Conservation (phyloP, 2,113 vertebrate species). For the Odontesthes bonariensis region DNA sequence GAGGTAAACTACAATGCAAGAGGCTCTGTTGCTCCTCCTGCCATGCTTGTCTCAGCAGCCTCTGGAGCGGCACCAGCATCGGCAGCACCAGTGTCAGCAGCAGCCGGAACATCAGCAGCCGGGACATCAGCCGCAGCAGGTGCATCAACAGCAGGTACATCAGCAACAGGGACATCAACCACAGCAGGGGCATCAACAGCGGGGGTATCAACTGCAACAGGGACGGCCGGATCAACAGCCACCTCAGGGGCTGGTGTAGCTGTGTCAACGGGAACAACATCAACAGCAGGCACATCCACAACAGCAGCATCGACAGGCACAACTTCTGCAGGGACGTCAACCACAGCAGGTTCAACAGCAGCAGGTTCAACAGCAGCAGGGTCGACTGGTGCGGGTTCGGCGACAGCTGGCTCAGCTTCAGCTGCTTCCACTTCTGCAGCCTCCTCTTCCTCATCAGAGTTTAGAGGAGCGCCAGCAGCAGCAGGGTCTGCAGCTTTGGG, state of each 20-base stretch:
- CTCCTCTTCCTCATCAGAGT: constrained; percentile 79
- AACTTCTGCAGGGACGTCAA: constrained; percentile 8
- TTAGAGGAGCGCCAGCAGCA: constrained; percentile 57
- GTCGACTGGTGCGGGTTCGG: constrained; percentile 36
- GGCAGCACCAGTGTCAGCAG: constrained; percentile 14
- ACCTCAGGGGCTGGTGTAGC: constrained; percentile 12
- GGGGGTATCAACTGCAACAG: constrained; percentile 17
- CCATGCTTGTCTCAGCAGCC: constrained; percentile 24
- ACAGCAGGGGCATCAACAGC: constrained; percentile 42
- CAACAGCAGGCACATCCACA: constrained; percentile 30
- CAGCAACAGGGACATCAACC: constrained; percentile 50
- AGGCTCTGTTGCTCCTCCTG: constrained; percentile 21
- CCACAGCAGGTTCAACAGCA: constrained; percentile 8
- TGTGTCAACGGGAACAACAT: constrained; percentile 12
- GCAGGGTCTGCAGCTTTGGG: constrained; percentile 50
- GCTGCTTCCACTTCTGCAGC: constrained; percentile 55
- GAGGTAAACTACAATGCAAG: constrained; percentile 36
- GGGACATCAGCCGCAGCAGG: background rate
- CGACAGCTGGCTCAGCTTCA: constrained; percentile 58
- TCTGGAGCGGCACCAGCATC: constrained; percentile 20
- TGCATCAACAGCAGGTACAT: constrained; percentile 22
- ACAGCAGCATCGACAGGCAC: constrained; percentile 18
- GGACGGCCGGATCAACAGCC: no score
- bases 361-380: background rate
- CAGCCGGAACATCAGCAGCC: constrained; percentile 28